These are phyloP conservation scores for Xestoiulus laeticollis DNA, from an alignment of 2,888 invertebrate species.

Conservation along the genomic window DNA sequence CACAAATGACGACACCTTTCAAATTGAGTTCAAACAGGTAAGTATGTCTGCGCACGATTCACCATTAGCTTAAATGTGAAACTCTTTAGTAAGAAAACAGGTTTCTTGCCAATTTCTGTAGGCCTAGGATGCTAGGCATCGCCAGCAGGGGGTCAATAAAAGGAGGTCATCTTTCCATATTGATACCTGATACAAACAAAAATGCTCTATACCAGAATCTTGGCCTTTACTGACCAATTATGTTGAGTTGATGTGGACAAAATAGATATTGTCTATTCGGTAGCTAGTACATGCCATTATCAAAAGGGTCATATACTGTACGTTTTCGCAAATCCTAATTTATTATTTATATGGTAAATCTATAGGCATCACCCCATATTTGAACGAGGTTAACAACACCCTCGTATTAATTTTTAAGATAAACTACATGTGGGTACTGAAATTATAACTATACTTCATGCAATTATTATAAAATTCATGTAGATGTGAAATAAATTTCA, in stretches of 20 bases:
- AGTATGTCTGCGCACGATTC: slow-evolving; percentile 18
- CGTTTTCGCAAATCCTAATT: too few relatives aligned
- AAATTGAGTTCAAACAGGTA: slow-evolving; percentile 22
- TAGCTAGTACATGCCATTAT: too few relatives aligned
- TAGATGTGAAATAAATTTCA: too few relatives aligned
- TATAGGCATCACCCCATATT: neutral
- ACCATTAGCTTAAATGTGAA: neutral
- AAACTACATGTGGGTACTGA: too few relatives aligned
- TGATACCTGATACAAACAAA: neutral
- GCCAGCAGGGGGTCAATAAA: neutral
- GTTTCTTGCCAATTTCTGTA: slow-evolving; percentile 13
- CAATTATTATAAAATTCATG: too few relatives aligned
- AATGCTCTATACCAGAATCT: too few relatives aligned
- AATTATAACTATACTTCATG: too few relatives aligned
- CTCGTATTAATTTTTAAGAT: too few relatives aligned
- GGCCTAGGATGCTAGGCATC: slow-evolving; percentile 4
- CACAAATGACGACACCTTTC: neutral
- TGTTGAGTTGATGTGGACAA: neutral
- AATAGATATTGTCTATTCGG: too few relatives aligned
- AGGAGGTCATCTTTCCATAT: neutral
- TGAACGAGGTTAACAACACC: too few relatives aligned
- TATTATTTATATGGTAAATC: neutral
- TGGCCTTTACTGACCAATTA: neutral
- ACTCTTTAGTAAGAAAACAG: neutral
- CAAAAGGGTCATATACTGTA: too few relatives aligned